These are phyloP conservation scores for Psittacara wagleri DNA, from an alignment of 2,113 vertebrate genomes.

Conservation along the genomic window DNA sequence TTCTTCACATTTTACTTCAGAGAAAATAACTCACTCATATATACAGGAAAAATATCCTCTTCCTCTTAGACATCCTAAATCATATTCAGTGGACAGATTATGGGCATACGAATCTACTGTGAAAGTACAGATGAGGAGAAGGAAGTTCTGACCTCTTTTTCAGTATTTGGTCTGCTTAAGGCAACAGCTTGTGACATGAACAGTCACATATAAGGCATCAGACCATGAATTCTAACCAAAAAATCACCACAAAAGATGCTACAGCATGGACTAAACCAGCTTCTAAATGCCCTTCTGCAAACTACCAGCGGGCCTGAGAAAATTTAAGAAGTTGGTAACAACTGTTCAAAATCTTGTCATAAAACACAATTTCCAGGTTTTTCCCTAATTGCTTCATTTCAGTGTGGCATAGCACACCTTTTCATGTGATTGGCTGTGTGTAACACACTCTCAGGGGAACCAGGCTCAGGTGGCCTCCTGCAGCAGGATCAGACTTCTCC, in stretches of 20 bases:
- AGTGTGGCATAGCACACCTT: background rate
- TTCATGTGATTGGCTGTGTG: rapidly evolving
- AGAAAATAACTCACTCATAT: background rate
- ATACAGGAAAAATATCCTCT: slow-evolving; percentile 16
- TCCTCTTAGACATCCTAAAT: slow-evolving; percentile 40
- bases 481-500: background rate
- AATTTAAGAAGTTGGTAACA: background rate
- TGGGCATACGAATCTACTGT: background rate
- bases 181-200: background rate
- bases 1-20: slow-evolving; percentile 26
- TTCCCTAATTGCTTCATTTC: background rate
- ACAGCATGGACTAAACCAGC: background rate
- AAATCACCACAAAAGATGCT: background rate
- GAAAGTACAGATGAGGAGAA: background rate
- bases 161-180: background rate
- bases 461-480: background rate
- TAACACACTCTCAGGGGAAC: background rate
- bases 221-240: background rate
- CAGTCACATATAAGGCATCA: background rate
- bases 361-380: background rate
- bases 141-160: background rate
- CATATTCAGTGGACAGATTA: background rate
- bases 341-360: background rate
- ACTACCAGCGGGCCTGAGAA: background rate
- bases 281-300: background rate